Evolutionary conservation across 2,797 vertebrate species (phyloP).

Genomic region (Spondyliosoma cantharus): DNA sequence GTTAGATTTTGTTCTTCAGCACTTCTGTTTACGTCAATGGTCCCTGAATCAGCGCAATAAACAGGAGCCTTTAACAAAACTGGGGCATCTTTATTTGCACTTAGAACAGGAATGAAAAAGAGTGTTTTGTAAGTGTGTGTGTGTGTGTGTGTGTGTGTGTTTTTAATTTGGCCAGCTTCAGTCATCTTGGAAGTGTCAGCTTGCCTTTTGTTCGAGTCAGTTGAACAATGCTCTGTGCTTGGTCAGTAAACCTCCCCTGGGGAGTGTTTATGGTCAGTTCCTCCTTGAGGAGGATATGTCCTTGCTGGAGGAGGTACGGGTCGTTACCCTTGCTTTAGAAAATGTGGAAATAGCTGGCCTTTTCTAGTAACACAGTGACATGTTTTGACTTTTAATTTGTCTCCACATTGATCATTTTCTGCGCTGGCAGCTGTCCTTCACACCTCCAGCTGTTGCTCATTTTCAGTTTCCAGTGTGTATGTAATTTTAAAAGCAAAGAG

Average conservation of each 20-base stretch:
- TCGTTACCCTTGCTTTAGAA: slow-evolving; percentile 28
- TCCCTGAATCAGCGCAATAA: slow-evolving; percentile 30
- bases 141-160: slow-evolving; percentile 15
- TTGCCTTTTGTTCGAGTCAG: slow-evolving; percentile 33
- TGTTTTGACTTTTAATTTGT: slow-evolving; percentile 22
- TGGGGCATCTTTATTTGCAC: slow-evolving; percentile 44
- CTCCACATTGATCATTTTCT: slow-evolving; percentile 4
- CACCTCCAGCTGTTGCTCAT: slow-evolving; percentile 39
- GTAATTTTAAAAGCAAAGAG: slow-evolving; percentile 39
- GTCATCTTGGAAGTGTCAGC: slow-evolving; percentile 45
- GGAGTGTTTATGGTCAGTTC: slow-evolving; percentile 58
- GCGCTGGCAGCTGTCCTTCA: slow-evolving; percentile 12
- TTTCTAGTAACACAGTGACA: slow-evolving; percentile 30
- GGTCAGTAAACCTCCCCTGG: slow-evolving; percentile 33
- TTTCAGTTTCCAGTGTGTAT: slow-evolving; percentile 52
- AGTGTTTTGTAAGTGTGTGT: slow-evolving; percentile 13
- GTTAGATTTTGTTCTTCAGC: not conserved
- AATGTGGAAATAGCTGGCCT: slow-evolving; percentile 30
- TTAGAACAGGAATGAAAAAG: slow-evolving; percentile 24
- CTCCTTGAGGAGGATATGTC: slow-evolving; percentile 50
- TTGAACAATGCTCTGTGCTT: slow-evolving; percentile 37
- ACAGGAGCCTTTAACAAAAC: slow-evolving; percentile 33
- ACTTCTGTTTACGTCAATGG: slow-evolving; percentile 9
- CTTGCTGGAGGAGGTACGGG: slow-evolving; percentile 20
- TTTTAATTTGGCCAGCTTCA: slow-evolving; percentile 44